Conservation (phyloP, 2,888 invertebrate species). For the Synergus itoensis region DNA sequence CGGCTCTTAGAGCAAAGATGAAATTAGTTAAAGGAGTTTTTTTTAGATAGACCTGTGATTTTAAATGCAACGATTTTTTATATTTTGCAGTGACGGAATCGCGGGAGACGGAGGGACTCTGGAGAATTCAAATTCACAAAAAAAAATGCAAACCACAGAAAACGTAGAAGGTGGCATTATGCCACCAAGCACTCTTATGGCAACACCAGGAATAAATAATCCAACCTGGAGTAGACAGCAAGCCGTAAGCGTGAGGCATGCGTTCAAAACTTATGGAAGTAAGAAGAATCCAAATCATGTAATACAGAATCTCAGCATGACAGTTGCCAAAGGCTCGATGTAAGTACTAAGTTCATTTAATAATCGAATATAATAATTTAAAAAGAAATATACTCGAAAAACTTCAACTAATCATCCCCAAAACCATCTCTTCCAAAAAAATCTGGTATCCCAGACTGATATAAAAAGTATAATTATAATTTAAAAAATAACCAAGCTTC, state of each 20-base stretch:
- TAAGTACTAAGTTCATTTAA: constrained; percentile 80
- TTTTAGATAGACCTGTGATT: not conserved
- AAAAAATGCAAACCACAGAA: constrained; percentile 67
- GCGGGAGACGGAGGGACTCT: constrained; percentile 74
- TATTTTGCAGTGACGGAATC: constrained; percentile 76
- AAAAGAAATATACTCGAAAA: not conserved
- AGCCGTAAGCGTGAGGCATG: constrained; percentile 92
- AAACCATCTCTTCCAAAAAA: no score
- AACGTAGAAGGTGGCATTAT: constrained; percentile 67
- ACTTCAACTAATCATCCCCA: not conserved
- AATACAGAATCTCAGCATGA: constrained; percentile 93
- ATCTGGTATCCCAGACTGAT: no score
- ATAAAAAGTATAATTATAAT: no score
- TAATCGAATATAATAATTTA: not conserved
- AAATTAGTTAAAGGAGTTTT: not conserved
- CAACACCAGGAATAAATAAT: constrained; percentile 74
- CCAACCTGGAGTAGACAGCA: constrained; percentile 84
- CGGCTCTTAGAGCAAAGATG: not conserved
- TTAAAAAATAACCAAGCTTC: no score
- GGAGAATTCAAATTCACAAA: constrained; percentile 60
- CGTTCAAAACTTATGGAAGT: constrained; percentile 93
- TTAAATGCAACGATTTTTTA: constrained; percentile 41
- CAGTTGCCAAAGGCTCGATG: constrained; percentile 96
- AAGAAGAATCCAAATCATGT: constrained; percentile 93
- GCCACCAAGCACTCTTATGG: constrained; percentile 69